Base-by-base conservation (phyloP, 2,113 vertebrate genomes). In the Genyomyrus donnyi region DNA sequence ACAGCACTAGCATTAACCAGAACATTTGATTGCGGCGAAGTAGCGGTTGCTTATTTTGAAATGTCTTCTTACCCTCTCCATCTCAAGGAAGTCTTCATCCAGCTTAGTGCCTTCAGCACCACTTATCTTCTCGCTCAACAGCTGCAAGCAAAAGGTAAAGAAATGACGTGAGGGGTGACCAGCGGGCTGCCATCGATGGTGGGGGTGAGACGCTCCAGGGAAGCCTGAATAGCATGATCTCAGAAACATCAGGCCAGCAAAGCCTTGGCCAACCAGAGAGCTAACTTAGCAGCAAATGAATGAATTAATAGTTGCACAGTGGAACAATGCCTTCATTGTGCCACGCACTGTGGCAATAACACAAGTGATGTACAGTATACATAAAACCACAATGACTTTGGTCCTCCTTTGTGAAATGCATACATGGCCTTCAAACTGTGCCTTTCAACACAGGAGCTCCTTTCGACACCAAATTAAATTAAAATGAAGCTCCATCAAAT, bases 41-140 rank as follows among this genome's bases (percentile, higher is more conserved):
- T 70, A 70, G 62, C 1, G 3, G 62, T 1, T 70, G 62, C 62
- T 70, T 31, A 70, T 86, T 17, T 7, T 83, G 77, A 39, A 56
- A 42, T 42, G 10, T n/a, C 48, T 53, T 46, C 97, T 97, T 96
- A 99, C 98, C 96, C 96, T 96, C 94, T 98, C 97, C 97, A 99
- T 98, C 93, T 98, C 97, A 91, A 96, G 96, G 93, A 99, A 99
- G 88, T 98, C 97, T 21, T 98, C 97, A 93, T 99, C 96, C 49
- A 98, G 94, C 91, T 98, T 99, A 0, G 98, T 99, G 92, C 97
- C 97, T 96, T 99, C 98, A 0, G 95, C 96, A 70, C 98, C 98
- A 31, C 97, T 98, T 93, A 99, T 98, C 95, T 99, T 99, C 92
- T 99, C 98, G 93, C 98, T 98, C 91, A 98, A 94, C 0, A 98